phyloP scores from a whole-genome alignment of 2,888 invertebrate species.

The Drosophila seclusa region DNA sequence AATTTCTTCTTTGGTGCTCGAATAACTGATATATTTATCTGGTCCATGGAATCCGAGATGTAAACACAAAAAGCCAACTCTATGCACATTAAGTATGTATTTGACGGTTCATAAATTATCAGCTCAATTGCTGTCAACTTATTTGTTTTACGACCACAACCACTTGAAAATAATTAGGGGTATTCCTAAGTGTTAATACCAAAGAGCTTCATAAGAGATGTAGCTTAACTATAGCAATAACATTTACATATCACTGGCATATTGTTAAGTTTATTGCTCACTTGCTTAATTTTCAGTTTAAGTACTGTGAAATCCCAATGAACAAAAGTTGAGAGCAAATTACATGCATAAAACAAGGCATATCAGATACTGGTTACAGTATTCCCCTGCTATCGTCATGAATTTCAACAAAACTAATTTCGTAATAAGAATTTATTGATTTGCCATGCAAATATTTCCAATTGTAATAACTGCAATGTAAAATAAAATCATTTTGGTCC shows the following conservation, averaged over 20 bases:
- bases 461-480: background rate
- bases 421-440: background rate
- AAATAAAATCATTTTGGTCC: background rate
- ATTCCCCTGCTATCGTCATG: background rate
- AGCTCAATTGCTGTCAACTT: background rate
- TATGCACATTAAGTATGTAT: conserved; percentile 5
- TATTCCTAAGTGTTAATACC: background rate
- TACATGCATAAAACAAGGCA: background rate
- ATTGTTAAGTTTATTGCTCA: background rate
- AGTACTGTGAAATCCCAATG: background rate
- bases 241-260: background rate
- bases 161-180: background rate
- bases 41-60: conserved; percentile 24
- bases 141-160: background rate
- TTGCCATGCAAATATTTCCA: background rate
- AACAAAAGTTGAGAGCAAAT: background rate
- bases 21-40: conserved; percentile 37
- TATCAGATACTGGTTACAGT: background rate
- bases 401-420: background rate
- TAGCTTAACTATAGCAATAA: background rate
- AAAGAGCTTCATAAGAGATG: background rate
- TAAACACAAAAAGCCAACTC: conserved; percentile 1
- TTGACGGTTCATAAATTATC: conserved; percentile 17
- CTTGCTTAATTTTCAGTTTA: background rate
- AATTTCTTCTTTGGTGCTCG: background rate